Conservation (phyloP, 2,888 invertebrate species). For the Drosophila falleni region DNA sequence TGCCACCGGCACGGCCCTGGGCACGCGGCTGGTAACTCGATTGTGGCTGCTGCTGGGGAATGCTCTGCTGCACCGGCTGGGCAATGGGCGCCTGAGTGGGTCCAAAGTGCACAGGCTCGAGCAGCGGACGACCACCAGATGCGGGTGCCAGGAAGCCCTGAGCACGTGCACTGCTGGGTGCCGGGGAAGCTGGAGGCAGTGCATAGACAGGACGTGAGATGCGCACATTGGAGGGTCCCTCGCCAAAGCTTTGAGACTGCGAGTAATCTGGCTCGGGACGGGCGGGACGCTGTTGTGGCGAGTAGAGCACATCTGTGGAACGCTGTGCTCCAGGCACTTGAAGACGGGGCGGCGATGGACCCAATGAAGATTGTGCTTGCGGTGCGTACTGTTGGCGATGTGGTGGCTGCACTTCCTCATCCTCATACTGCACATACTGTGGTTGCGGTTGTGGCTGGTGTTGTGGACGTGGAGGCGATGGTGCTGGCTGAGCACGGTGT, state of each 20-base stretch:
- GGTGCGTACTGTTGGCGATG: conserved; percentile 80
- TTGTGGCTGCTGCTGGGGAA: conserved; percentile 64
- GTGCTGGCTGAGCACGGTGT: conserved; percentile 62
- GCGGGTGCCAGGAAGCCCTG: conserved; percentile 82
- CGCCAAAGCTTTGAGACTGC: conserved; percentile 83
- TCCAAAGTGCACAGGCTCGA: conserved; percentile 78
- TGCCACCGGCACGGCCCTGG: conserved; percentile 72
- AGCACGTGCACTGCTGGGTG: conserved; percentile 81
- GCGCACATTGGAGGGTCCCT: conserved; percentile 82
- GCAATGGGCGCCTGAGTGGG: conserved; percentile 66
- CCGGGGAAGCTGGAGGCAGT: conserved; percentile 78
- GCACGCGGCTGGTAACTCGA: conserved; percentile 74
- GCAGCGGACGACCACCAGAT: conserved; percentile 81
- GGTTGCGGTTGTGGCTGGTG: conserved; percentile 80
- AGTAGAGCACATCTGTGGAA: conserved; percentile 84
- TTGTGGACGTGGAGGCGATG: conserved; percentile 57
- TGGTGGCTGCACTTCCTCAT: conserved; percentile 81
- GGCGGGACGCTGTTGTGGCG: conserved; percentile 82
- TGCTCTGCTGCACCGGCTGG: conserved; percentile 74
- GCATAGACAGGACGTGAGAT: conserved; percentile 84
- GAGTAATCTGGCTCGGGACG: conserved; percentile 84
- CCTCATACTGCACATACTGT: conserved; percentile 82
- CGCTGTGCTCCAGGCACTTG: conserved; percentile 84
- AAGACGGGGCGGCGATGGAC: conserved; percentile 80
- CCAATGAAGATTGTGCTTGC: conserved; percentile 64